A percentile compares a stretch with the other conserved stretches of the same genome.
Evolutionary conservation across 2,797 vertebrate genomes (phyloP).

Genomic region (Aulostomus chinensis): DNA sequence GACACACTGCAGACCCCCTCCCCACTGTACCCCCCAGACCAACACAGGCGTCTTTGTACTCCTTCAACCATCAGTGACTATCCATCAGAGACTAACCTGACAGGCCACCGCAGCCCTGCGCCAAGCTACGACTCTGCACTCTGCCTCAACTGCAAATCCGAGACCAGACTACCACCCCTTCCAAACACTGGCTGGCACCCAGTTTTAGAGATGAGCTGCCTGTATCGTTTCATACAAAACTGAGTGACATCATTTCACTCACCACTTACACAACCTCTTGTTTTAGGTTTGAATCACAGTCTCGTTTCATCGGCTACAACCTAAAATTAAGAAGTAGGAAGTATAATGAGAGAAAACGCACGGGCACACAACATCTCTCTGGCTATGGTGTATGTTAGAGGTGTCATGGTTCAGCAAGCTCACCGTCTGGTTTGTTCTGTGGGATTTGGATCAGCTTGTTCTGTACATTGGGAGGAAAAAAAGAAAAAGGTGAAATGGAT

Average conservation of each 20-base stretch:
- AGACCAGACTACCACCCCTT: conserved; percentile 7
- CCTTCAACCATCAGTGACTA: conserved; percentile 87
- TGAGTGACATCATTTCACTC: neutral
- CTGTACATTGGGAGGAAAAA: no score
- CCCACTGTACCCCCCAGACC: conserved; percentile 63
- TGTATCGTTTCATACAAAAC: no score
- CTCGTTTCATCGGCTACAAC: neutral
- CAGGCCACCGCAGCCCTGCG: conserved; percentile 77
- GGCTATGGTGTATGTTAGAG: no score
- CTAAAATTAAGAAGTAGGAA: neutral
- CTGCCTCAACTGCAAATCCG: conserved; percentile 31
- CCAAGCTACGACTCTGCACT: conserved; percentile 39
- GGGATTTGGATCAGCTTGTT: no score
- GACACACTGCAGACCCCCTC: conserved; percentile 86
- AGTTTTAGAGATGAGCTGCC: no score
- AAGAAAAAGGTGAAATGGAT: no score
- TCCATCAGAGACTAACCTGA: conserved; percentile 96
- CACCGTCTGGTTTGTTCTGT: no score
- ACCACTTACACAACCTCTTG: neutral
- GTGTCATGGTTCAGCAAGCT: no score
- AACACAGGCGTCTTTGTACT: conserved; percentile 91
- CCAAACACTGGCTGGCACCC: conserved; percentile 7
- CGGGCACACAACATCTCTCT: no score
- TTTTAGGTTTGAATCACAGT: neutral
- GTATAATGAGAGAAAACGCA: no score